phyloP scores from a whole-genome alignment of 2,797 vertebrate species.

The Octomys mimax region DNA sequence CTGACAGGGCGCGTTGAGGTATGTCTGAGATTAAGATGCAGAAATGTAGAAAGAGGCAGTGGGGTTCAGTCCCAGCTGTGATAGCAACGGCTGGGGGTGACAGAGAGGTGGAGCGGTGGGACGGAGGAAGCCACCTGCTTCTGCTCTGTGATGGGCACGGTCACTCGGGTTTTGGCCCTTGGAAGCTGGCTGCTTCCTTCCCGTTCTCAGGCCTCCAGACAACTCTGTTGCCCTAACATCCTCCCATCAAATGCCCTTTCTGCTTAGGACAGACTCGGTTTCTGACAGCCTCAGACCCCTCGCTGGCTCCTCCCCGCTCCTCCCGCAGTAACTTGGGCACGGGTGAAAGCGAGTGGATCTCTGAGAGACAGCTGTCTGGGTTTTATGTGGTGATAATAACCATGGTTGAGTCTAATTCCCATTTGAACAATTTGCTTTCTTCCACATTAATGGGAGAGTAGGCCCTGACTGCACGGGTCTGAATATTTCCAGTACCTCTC shows the following conservation, averaged over 20 bases:
- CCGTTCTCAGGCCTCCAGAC: not conserved
- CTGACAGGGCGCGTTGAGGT: not conserved
- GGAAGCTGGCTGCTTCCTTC: not conserved
- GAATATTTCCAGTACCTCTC: not conserved
- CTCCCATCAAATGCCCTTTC: not conserved
- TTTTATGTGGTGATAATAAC: conserved; percentile 12
- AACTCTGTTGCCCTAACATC: not conserved
- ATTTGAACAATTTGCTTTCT: conserved; percentile 29
- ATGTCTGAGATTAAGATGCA: not conserved
- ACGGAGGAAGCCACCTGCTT: not conserved
- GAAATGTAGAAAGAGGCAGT: not conserved
- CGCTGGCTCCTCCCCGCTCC: no score
- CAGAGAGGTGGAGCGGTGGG: fast-evolving
- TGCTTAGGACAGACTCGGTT: not conserved
- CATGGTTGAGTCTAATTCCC: conserved; percentile 23
- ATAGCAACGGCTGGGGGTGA: not conserved
- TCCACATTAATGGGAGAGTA: not conserved
- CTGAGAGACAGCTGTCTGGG: not conserved
- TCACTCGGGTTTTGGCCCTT: not conserved
- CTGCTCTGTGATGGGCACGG: not conserved
- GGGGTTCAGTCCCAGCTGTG: not conserved
- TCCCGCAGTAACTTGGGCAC: not conserved
- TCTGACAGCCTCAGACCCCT: not conserved
- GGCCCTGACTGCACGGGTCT: not conserved
- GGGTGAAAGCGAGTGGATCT: not conserved